Evolutionary conservation across 2,888 invertebrate genomes (phyloP), one percentile per base, ranked within the genome.

Genomic region (Acronicta psi): DNA sequence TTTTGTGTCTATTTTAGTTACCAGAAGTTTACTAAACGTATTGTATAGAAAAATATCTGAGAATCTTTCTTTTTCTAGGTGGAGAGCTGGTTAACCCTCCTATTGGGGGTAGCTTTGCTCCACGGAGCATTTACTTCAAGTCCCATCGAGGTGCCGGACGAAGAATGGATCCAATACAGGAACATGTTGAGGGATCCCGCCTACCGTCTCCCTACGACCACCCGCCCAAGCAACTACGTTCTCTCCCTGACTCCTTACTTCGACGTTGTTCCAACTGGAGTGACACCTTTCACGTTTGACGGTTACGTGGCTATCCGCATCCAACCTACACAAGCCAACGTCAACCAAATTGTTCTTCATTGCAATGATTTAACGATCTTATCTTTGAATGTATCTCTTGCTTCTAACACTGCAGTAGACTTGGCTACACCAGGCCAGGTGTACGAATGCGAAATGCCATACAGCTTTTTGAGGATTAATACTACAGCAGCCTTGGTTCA

Each of bases 181-280:
- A 71, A 74, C 36, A 77, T 79, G 65, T 25, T 91, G 40, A 81
- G 87, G 13, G 79, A 90, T 51, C 80, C 85, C 0, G 75, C 79
- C 6, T 95, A 92, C 71, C 89, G 95, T 8, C 83, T 95, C 2
- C 94, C 95, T 0, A 86, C 80, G 0, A 88, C 89, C 0, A 90
- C 96, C 0, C 58, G 55, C 1, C 96, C 96, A 0, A 74, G 68
- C 0, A 84, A 84, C n/a, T 97, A 96, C 67, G 85, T 90, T 25
- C 86, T 96, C 0, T 72, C 86, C 0, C 73, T 96, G 6, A 87
- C 85, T 0, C 95, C 95, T 0, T 91, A 94, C 65, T 89, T 96
- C 4, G 84, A 91, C 0, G 54, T 55, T 0, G 58, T 62, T 0
- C 75, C 86, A 0, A 18, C 37, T 18, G 18, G 10, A 0, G 37